Evolutionary conservation across 2,888 invertebrate species (phyloP).

Genomic region (Branchipolynoe longqiensis): DNA sequence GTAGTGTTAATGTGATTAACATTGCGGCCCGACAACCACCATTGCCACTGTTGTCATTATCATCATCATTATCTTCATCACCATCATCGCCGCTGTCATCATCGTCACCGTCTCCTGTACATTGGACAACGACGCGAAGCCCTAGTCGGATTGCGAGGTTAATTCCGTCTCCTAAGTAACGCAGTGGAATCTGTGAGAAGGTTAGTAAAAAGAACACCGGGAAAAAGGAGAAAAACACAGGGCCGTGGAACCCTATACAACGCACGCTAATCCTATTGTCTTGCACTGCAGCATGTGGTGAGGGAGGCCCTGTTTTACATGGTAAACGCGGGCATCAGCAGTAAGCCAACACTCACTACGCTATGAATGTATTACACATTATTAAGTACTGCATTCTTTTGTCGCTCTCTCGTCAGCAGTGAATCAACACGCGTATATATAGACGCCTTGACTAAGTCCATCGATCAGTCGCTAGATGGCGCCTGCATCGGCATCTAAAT

Average conservation of each 20-base stretch:
- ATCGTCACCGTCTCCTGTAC: too few species aligned
- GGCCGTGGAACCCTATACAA: not conserved
- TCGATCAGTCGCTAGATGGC: conserved; percentile 25
- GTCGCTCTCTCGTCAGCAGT: too few species aligned
- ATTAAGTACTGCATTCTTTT: conserved; percentile 1
- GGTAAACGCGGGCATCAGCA: not conserved
- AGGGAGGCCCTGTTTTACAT: conserved; percentile 15
- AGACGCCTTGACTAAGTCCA: not conserved
- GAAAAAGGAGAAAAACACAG: too few species aligned
- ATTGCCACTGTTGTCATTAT: too few species aligned
- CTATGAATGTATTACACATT: conserved; percentile 38
- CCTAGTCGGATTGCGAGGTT: too few species aligned
- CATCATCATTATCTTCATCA: too few species aligned
- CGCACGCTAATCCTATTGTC: not conserved
- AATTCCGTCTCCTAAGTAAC: too few species aligned
- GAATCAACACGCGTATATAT: conserved; percentile 40
- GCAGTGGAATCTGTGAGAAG: too few species aligned
- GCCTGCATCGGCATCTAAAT: not conserved
- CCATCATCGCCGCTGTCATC: too few species aligned
- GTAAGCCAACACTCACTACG: not conserved
- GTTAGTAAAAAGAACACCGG: too few species aligned
- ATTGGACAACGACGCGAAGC: too few species aligned
- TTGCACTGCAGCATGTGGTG: not conserved
- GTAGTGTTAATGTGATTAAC: conserved; percentile 34
- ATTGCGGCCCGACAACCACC: too few species aligned